phyloP scores from a whole-genome alignment of 2,797 vertebrate genomes.

The Notoglanidium macrostoma region DNA sequence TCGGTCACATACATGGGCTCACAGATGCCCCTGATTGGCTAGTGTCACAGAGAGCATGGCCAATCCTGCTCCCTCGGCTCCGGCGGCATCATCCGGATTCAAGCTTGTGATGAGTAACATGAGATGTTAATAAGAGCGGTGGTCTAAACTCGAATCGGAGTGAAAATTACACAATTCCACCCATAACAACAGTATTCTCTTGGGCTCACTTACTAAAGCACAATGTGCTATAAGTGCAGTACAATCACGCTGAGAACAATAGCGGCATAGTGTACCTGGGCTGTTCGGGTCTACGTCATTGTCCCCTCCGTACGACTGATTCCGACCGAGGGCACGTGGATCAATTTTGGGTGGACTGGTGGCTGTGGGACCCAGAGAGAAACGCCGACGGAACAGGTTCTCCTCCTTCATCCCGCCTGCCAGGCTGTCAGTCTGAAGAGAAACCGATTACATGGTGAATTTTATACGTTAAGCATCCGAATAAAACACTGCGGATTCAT shows the following conservation, averaged over 20 bases:
- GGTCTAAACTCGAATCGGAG: neutral
- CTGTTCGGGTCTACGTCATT: conserved; percentile 82
- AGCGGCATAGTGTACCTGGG: conserved; percentile 76
- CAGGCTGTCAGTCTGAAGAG: conserved; percentile 74
- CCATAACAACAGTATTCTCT: neutral
- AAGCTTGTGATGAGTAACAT: neutral
- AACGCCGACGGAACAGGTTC: conserved; percentile 88
- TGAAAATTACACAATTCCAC: neutral
- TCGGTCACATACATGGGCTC: neutral
- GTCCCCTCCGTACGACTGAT: conserved; percentile 87
- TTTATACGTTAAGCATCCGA: neutral
- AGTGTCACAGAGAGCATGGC: neutral
- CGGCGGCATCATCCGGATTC: neutral
- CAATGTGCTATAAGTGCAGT: neutral
- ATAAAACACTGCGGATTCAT: neutral
- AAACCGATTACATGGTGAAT: conserved; percentile 31
- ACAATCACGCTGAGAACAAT: neutral
- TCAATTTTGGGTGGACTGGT: conserved; percentile 89
- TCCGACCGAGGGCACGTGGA: conserved; percentile 81
- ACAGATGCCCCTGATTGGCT: neutral
- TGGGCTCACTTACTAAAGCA: neutral
- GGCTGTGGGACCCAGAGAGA: conserved; percentile 86
- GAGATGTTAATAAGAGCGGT: neutral
- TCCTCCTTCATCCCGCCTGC: conserved; percentile 94
- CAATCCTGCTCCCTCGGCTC: neutral